Conservation (phyloP, 2,888 invertebrate species). For the Cheilosia pagana region DNA sequence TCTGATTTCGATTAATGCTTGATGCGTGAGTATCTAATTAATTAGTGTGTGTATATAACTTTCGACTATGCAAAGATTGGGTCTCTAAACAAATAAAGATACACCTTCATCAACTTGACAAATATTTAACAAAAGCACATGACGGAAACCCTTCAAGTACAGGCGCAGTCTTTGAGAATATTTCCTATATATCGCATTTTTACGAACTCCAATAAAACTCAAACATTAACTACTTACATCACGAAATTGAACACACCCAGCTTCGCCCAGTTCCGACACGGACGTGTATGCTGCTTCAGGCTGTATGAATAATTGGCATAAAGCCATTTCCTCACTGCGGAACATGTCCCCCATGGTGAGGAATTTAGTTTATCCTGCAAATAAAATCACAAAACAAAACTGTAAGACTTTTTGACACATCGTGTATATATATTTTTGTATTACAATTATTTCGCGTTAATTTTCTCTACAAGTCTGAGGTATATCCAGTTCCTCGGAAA, state of each 20-base stretch:
- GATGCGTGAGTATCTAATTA: too few relatives aligned
- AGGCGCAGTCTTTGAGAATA: too few relatives aligned
- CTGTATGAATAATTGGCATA: constrained; percentile 97
- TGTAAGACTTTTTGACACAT: not conserved
- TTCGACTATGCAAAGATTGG: too few relatives aligned
- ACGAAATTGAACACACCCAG: constrained; percentile 96
- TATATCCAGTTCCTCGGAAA: constrained; percentile 27
- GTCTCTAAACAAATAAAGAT: too few relatives aligned
- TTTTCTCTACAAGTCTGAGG: constrained; percentile 12
- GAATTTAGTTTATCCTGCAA: constrained; percentile 35
- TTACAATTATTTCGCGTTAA: constrained; percentile 1
- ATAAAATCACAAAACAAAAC: not conserved
- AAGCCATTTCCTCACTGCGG: constrained; percentile 95
- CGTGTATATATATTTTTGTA: not conserved
- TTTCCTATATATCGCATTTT: constrained; percentile 1
- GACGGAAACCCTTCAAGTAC: not conserved
- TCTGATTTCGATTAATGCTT: too few relatives aligned
- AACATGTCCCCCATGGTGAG: constrained; percentile 90
- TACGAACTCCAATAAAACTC: not conserved
- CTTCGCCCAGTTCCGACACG: constrained; percentile 96
- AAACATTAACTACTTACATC: constrained; percentile 89
- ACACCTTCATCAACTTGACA: too few relatives aligned
- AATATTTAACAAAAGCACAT: not conserved
- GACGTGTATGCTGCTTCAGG: constrained; percentile 97
- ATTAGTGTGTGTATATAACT: too few relatives aligned